Evolutionary conservation across 2,888 invertebrate species (phyloP).

Genomic region (Papilio gigon): DNA sequence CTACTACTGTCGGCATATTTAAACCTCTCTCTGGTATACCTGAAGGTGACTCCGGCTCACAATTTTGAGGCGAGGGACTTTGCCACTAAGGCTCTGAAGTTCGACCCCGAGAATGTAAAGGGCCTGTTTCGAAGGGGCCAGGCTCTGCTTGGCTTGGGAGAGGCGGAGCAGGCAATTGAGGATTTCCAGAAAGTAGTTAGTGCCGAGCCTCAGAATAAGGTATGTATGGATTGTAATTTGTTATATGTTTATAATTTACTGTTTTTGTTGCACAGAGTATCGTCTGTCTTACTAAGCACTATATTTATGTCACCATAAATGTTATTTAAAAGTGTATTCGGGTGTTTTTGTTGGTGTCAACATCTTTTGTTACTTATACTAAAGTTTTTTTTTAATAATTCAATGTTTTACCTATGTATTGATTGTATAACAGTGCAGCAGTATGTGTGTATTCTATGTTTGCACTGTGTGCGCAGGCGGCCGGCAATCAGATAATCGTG

Average conservation of each 20-base stretch:
- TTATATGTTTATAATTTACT: background rate
- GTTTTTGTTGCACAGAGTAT: no score
- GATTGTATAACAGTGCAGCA: no score
- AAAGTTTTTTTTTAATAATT: no score
- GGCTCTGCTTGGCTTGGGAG: slow-evolving; percentile 88
- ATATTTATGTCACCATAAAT: no score
- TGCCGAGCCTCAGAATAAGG: slow-evolving; percentile 92
- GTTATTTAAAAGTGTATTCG: no score
- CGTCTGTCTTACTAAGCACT: no score
- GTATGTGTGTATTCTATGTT: background rate
- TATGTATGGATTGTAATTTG: slow-evolving; percentile 42
- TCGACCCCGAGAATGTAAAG: slow-evolving; percentile 91
- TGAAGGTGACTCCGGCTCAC: slow-evolving; percentile 87
- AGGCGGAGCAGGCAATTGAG: slow-evolving; percentile 88
- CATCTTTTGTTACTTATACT: no score
- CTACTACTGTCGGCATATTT: slow-evolving; percentile 87
- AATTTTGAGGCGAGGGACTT: slow-evolving; percentile 86
- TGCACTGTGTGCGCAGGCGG: slow-evolving; percentile 84
- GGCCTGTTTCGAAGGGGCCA: slow-evolving; percentile 94
- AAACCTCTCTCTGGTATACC: slow-evolving; percentile 91
- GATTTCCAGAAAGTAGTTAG: slow-evolving; percentile 90
- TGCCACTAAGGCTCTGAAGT: slow-evolving; percentile 89
- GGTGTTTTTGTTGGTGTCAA: no score
- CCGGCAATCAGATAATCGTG: slow-evolving; percentile 87
- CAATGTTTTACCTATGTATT: no score